Evolutionary conservation across 2,797 vertebrate species (phyloP).

Genomic region (Rousettus madagascariensis): DNA sequence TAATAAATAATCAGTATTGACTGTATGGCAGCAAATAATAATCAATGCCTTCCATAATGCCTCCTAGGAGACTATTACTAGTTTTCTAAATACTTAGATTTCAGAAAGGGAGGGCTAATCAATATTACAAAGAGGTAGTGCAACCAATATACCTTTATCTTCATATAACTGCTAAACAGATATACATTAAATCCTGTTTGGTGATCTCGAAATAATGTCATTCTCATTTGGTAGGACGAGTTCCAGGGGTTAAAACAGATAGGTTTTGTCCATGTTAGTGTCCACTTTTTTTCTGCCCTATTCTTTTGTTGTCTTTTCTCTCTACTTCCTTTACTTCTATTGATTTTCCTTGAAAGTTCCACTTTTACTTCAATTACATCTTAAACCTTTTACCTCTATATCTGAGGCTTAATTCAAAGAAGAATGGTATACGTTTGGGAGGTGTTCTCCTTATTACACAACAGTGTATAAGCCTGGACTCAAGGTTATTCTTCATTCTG

Average conservation of each 20-base stretch:
- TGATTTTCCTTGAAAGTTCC: slow-evolving; percentile 19
- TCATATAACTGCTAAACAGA: slow-evolving; percentile 19
- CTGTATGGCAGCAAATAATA: slow-evolving; percentile 58
- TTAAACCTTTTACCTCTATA: background rate
- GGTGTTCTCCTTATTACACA: background rate
- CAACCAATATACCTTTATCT: slow-evolving; percentile 61
- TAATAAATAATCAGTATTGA: slow-evolving; percentile 60
- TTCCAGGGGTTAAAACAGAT: background rate
- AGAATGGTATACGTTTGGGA: background rate
- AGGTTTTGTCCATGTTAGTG: background rate
- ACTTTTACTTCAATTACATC: background rate
- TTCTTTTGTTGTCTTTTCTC: background rate
- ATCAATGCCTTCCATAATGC: slow-evolving; percentile 51
- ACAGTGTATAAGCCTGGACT: background rate
- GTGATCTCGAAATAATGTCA: slow-evolving; percentile 50
- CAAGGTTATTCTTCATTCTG: background rate
- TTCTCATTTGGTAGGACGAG: background rate
- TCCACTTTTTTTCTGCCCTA: background rate
- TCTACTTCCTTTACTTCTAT: background rate
- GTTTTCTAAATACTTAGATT: slow-evolving; percentile 54
- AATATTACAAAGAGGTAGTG: slow-evolving; percentile 36
- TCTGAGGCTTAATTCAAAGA: background rate
- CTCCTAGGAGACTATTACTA: slow-evolving; percentile 59
- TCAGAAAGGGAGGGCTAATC: slow-evolving; percentile 48
- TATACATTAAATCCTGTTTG: background rate